Evolutionary conservation across 2,797 vertebrate species (phyloP), one percentile per base, ranked within the genome.

Genomic region (Argyrosomus regius): DNA sequence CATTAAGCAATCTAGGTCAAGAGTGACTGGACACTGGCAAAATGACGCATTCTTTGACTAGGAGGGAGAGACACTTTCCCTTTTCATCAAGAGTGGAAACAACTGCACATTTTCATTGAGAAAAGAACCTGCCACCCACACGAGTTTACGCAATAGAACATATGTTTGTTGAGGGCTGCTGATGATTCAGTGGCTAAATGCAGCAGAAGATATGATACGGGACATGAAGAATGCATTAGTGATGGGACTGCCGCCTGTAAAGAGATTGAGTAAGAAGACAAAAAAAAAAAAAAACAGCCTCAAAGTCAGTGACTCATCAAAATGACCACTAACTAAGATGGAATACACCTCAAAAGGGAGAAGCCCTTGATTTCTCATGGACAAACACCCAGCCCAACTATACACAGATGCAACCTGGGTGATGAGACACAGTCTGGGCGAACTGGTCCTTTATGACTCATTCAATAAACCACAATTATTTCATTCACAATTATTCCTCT

Each of bases 151-250:
- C 31, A 56, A 54, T 3, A 68, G 58, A 70, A 24, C 0, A 57
- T 39, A 26, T 52, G 12, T 58, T 68, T 17, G 10, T 31, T 57
- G 75, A 80, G 68, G 61, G 78, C 9, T 57, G 26, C 17, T 77
- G 52, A 89, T 81, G 74, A 87, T 72, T 84, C 77, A 88, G 53
- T 68, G 74, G 64, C 80, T 84, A 87, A 80, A 83, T 74, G 73
- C 59, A 73, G 73, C 66, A 52, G 60, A 48, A 56, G 62, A 86
- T 54, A 48, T 84, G 77, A 84, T 75, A 78, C 6, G 41, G 50
- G 49, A 26, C 48, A 78, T 87, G 77, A 73, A 77, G 80, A 87
- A 90, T 73, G 78, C 78, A 80, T 83, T 66, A 86, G 74, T 39
- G 28, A 87, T 22, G 69, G 14, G 57, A 78, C 53, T 56, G 67